Base-by-base conservation (phyloP, 2,797 vertebrate species). In the Aplochiton taeniatus region DNA sequence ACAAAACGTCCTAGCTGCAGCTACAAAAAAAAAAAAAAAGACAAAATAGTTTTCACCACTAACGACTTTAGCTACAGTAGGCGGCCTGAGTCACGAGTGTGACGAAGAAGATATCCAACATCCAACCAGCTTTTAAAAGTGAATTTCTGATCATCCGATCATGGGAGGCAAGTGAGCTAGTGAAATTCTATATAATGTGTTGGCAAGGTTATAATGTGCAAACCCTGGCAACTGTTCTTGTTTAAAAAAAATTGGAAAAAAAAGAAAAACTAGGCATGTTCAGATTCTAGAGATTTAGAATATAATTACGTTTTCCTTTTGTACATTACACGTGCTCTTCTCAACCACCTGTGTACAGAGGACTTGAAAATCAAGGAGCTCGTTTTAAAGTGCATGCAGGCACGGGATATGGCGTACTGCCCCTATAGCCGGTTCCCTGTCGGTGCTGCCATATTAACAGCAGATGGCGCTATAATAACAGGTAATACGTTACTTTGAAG, bases 391-490 rank as follows among this genome's bases (percentile, higher is more conserved):
- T 92, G 92, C 65, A 79, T 88, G 49, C 79, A 91, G 83, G 91
- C 91, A 52, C 85, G 85, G 52, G 79, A 88, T 57, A 79, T 80
- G 78, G 90, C 90, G 0, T 92, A 93, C 77, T 92, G 91, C 58
- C 92, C 92, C 0, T 92, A 93, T 80, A 93, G 91, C 75, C 66
- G 20, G 0, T 93, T 93, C 64, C 86, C 89, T 1, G 91, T 93
- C 58, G 90, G 91, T 47, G 91, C 92, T 0, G 91, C 91, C 12
- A 18, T 93, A 13, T 45, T 92, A 58, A 92, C 92, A 51, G 80
- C 81, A 88, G 90, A 79, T 69, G 92, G 91, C 63, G 79, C 85
- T 47, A 89, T 92, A 80, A 76, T 93, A 56, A 91, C 91, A 87
- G 93, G 91, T 93, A 78, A 58, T 17, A 51, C 31, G 13, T 20